Conservation (phyloP, 2,113 vertebrate species). For the Scomber japonicus region DNA sequence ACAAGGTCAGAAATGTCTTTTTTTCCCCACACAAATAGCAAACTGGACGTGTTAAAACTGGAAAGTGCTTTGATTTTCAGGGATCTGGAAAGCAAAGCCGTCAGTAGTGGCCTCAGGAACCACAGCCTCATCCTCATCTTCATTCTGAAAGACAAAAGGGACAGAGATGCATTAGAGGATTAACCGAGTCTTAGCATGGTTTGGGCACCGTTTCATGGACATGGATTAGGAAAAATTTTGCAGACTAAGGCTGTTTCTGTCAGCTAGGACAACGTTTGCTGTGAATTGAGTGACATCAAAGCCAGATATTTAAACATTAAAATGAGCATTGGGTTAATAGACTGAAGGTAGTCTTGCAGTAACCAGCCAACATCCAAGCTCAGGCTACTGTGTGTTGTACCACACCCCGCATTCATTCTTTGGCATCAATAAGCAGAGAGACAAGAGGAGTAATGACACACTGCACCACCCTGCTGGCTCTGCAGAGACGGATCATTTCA, state of each 20-base stretch:
- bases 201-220: slow-evolving; percentile 1
- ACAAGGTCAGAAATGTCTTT: slow-evolving; percentile 38
- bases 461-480: not conserved
- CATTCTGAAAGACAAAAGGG: slow-evolving; percentile 81
- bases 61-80: slow-evolving; percentile 86
- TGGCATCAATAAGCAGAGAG: not conserved
- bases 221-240: not conserved
- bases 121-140: slow-evolving; percentile 86
- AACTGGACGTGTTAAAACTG: slow-evolving; percentile 84
- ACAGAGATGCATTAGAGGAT: slow-evolving; percentile 23
- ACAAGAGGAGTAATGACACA: no score
- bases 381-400: not conserved
- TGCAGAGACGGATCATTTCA: not conserved
- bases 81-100: slow-evolving; percentile 86
- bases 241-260: not conserved
- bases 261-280: not conserved
- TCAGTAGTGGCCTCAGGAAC: slow-evolving; percentile 86
- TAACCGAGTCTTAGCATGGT: not conserved
- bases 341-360: not conserved
- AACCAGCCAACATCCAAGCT: not conserved
- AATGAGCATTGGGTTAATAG: not conserved
- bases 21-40: slow-evolving; percentile 62
- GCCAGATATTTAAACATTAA: not conserved
- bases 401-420: slow-evolving; percentile 1
- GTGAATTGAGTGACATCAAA: not conserved